Evolutionary conservation across 2,888 invertebrate genomes (phyloP).

Genomic region (Micropterix aruncella): DNA sequence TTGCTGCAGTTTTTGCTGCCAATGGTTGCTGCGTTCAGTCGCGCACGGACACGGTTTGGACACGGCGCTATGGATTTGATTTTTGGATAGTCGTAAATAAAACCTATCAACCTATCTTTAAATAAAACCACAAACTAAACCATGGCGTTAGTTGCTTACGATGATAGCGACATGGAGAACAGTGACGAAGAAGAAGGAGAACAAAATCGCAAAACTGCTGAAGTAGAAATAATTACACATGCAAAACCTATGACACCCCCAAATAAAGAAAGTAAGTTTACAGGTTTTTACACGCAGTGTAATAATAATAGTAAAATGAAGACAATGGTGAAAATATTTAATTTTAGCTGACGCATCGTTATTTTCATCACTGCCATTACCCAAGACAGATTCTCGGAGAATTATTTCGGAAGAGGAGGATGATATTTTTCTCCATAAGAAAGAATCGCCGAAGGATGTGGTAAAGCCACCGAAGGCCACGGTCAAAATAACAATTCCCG

Average conservation of each 20-base stretch:
- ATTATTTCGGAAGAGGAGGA: constrained; percentile 40
- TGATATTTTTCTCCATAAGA: constrained; percentile 49
- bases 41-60: too few species aligned
- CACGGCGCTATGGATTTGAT: too few species aligned
- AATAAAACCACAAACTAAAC: too few species aligned
- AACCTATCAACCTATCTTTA: too few species aligned
- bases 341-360: constrained; percentile 5
- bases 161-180: constrained; percentile 30
- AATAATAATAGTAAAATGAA: too few species aligned
- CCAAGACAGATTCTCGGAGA: constrained; percentile 17
- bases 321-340: constrained; percentile 25
- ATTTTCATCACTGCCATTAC: constrained; percentile 32
- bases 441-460: constrained; percentile 25
- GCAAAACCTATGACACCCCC: too few species aligned
- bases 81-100: too few species aligned
- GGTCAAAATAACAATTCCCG: constrained; percentile 54
- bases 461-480: constrained; percentile 24
- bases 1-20: too few species aligned
- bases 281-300: too few species aligned
- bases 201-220: constrained; percentile 27
- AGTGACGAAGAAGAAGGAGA: constrained; percentile 26
- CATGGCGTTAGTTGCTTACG: constrained; percentile 55
- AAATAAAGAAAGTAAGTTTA: too few species aligned
- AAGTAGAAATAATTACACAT: constrained; percentile 15
- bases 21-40: too few species aligned